Evolutionary conservation across 1,140 invertebrate genomes (phyloP).

Genomic region (Venustaconcha ellipsiformis): DNA sequence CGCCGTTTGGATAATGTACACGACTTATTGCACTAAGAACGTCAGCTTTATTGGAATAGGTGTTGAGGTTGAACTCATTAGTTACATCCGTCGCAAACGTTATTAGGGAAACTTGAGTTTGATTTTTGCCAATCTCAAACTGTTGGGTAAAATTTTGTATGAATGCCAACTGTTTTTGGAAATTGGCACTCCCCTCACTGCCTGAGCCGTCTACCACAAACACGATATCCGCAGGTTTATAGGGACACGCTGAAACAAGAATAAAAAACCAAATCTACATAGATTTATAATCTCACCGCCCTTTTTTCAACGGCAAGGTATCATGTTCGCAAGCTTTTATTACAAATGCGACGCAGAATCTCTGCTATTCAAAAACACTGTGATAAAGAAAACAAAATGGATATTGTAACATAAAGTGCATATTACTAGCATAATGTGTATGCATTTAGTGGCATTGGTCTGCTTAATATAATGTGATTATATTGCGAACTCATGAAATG

Average conservation of each 20-base stretch:
- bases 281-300: no score
- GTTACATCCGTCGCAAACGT: conserved; percentile 23
- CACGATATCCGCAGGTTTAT: conserved; percentile 40
- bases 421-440: no score
- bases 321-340: no score
- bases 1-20: conserved; percentile 28
- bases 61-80: conserved; percentile 35
- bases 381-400: no score
- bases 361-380: no score
- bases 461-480: no score
- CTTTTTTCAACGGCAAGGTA: no score
- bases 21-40: conserved; percentile 25
- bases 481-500: no score
- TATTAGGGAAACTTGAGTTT: conserved; percentile 29
- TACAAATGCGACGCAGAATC: no score
- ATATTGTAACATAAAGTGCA: no score
- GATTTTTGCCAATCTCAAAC: conserved; percentile 39
- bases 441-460: no score
- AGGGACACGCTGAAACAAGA: conserved; percentile 21
- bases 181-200: conserved; percentile 39
- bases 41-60: conserved; percentile 15
- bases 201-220: conserved; percentile 50
- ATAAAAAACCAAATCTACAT: background rate
- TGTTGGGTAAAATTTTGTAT: conserved; percentile 38
- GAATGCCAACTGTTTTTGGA: conserved; percentile 41